Evolutionary conservation across 2,113 vertebrate genomes (phyloP), one percentile per base, ranked within the genome.

Genomic region (Porphyrio hochstetteri): DNA sequence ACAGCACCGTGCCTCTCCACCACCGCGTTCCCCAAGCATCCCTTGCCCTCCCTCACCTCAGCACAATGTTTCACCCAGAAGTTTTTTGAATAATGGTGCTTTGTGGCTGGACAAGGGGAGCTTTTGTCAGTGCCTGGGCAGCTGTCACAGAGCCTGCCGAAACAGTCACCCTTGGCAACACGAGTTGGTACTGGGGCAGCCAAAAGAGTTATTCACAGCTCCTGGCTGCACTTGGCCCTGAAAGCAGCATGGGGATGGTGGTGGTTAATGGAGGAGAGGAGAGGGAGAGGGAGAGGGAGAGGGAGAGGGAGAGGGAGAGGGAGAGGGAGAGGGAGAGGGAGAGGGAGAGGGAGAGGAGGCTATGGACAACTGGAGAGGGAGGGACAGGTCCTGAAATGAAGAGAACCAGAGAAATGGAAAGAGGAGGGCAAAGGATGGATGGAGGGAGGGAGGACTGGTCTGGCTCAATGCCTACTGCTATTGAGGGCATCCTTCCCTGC

Each of bases 51-150:
- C 36, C n/a, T 29, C 35, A 52, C 36, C 70, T 81, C 19, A 0
- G 56, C 48, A 53, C 65, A 92, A n/a, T 27, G 87, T 65, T 91
- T 90, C 6, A 1, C 38, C 88, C 60, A 88, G 79, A 93, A 88
- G 50, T 80, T 70, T 88, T 65, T 25, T n/a, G 20, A 90, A 94
- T 82, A 96, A 92, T 52, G 35, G 75, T 3, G 4, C 79, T 95
- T 88, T 96, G 85, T 88, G 88, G 40, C 67, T 36, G 72, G 68
- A 93, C 82, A 96, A 96, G 60, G 16, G 38, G 35, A 94, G 82
- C 79, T 90, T 95, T 81, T 93, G 80, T 94, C 8, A 81, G 68
- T 1, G 8, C 11, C 60, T 0, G 0, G 68, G 64, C 82, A 93
- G 90, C 93, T 97, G 90, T 40, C 2, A 10, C 52, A 36, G 69